Base-by-base conservation (phyloP, 2,797 vertebrate species). In the Cynopterus sphinx region DNA sequence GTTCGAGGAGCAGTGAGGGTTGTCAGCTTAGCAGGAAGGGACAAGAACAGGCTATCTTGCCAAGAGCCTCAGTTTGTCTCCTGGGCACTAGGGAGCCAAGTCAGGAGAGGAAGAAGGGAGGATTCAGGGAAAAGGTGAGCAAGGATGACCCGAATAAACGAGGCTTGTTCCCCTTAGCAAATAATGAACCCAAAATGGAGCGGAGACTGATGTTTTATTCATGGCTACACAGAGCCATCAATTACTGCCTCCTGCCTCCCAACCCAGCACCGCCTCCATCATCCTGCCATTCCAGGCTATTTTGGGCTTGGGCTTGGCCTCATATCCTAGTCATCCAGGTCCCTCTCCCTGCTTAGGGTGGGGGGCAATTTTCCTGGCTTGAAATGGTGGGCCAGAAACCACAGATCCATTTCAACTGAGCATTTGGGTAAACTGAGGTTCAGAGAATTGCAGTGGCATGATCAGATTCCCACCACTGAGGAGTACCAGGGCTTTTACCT, bases 161-260 rank as follows among this genome's bases (percentile, higher is more conserved):
- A 77, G 71, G 68, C 74, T 83, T 82, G 41, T 75, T 77, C 89
- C 89, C 84, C 70, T 85, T 67, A 82, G 88, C 96, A 82, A 91
- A 87, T 90, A 75, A 94, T 39, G 91, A 90, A 51, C 90, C 61
- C 49, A 11, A 33, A 57, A 71, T 0, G 26, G 79, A 96, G 90
- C 22, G 4, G 74, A 95, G 83, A 86, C 88, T 28, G 0, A 98
- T 98, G 97, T 98, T 98, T 98, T 98, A 98, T 98, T 98, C 98
- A 98, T 98, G 92, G 90, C 5, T 6, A 73, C 73, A 84, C 97
- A 96, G 97, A 96, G 91, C 28, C 92, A 98, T 99, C 97, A 98
- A 98, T 99, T 97, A 98, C 0, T n/a, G 74, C 92, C 0, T 93
- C 68, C 96, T 77, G 97, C 97, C 82, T 93, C 95, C 0, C 0